Base-by-base conservation (phyloP, 2,888 invertebrate species). In the Drosophila kuntzei region DNA sequence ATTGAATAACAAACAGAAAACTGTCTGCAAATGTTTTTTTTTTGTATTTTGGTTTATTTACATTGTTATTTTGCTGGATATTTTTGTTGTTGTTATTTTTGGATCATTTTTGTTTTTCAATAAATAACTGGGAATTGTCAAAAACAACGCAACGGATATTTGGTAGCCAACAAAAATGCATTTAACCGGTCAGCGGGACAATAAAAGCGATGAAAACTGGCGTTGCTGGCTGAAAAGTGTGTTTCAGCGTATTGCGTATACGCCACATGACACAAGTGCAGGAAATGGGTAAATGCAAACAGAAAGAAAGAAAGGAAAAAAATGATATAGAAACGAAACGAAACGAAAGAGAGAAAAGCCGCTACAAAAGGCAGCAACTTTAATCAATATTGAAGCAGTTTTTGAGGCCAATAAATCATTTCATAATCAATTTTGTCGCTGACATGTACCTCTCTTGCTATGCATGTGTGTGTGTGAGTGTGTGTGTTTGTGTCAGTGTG, bases 351-450 rank as follows among this genome's bases (percentile, higher is more conserved):
- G 22, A 27, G 14, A 43, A 29, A 50, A 55, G 50, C 34, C 53
- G 44, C 43, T 67, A 62, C 55, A 43, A 62, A 61, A 46, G 68
- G 49, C 68, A 62, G 79, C 62, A 84, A 80, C 89, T 85, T 85
- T 85, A 89, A 85, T 85, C 89, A 85, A 85, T 85, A 85, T 87
- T 87, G 85, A 87, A 86, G 89, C 85, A 80, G 81, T 89, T 86
- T 89, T 89, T 87, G 85, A 89, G 79, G 81, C 87, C 89, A 89
- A 90, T 89, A 89, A 89, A 89, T 89, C 89, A 89, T 89, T 89
- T 89, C 85, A 89, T 89, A 89, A 90, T 89, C 89, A 89, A 89
- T 89, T 89, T 90, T 88, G 85, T 80, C 62, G 73, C 78, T 83
- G 89, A 80, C 87, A 89, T 87, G 81, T 78, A 70, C 62, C 71